These are phyloP conservation scores for Brachionus rotundiformis DNA, from an alignment of 1,140 invertebrate genomes.

Conservation along the genomic window DNA sequence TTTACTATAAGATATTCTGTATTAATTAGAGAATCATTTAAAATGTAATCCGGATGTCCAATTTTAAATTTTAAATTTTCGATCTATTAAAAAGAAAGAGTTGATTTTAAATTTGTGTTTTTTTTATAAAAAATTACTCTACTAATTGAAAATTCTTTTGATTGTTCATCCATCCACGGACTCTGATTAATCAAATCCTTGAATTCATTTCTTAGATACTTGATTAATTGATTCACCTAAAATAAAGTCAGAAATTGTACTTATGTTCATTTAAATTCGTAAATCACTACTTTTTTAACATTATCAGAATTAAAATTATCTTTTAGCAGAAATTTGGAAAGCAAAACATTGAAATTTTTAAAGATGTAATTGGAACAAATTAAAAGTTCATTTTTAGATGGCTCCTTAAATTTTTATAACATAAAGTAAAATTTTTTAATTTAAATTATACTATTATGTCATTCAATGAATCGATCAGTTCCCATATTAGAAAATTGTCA, in stretches of 20 bases:
- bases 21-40: neutral
- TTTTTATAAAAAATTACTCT: neutral
- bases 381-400: neutral
- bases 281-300: neutral
- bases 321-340: neutral
- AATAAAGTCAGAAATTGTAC: neutral
- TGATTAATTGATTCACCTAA: neutral
- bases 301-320: neutral
- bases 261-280: neutral
- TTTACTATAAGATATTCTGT: neutral
- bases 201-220: neutral
- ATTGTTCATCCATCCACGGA: neutral
- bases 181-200: neutral
- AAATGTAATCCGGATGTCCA: neutral
- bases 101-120: neutral
- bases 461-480: neutral
- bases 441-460: neutral
- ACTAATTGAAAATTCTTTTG: neutral
- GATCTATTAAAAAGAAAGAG: neutral
- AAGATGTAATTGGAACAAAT: neutral
- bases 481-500: constrained; percentile 11
- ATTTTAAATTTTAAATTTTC: neutral
- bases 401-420: neutral
- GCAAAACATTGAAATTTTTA: neutral
- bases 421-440: neutral